Conservation (phyloP, 2,797 vertebrate genomes). For the Discoglossus pictus region DNA sequence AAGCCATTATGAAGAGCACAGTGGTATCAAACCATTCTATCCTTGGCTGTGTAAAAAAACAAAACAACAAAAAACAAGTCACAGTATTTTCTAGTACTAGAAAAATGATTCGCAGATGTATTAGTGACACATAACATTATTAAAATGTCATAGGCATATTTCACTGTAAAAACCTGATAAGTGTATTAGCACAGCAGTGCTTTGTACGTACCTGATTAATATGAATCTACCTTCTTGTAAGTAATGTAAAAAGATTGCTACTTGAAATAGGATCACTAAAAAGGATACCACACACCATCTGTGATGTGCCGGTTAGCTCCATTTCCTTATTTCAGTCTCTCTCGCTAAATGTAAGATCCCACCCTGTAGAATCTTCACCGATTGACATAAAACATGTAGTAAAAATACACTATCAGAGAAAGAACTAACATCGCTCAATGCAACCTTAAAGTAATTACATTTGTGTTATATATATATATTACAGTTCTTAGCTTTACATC, state of each 20-base stretch:
- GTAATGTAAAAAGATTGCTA: slow-evolving; percentile 63
- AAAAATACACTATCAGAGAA: slow-evolving; percentile 53
- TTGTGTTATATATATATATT: slow-evolving; percentile 26
- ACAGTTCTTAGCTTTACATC: slow-evolving; percentile 21
- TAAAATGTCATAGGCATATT: slow-evolving; percentile 66
- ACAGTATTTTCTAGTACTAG: slow-evolving; percentile 77
- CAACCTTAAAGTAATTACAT: slow-evolving; percentile 17
- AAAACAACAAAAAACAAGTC: slow-evolving; percentile 68
- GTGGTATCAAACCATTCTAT: slow-evolving; percentile 68
- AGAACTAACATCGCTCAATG: slow-evolving; percentile 19
- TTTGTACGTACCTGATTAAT: slow-evolving; percentile 74
- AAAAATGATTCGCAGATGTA: slow-evolving; percentile 69
- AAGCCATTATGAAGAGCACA: slow-evolving; percentile 70
- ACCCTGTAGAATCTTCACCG: slow-evolving; percentile 73
- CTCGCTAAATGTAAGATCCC: slow-evolving; percentile 64
- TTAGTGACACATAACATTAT: slow-evolving; percentile 64
- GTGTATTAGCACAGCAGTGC: slow-evolving; percentile 70
- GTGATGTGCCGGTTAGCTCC: slow-evolving; percentile 56
- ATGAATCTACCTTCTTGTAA: slow-evolving; percentile 69
- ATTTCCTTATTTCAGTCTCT: slow-evolving; percentile 62
- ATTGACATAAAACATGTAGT: slow-evolving; percentile 64
- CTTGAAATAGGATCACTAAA: slow-evolving; percentile 62
- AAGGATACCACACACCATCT: slow-evolving; percentile 54
- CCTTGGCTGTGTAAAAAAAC: slow-evolving; percentile 22
- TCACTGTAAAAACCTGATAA: slow-evolving; percentile 71